Conservation (phyloP, 1,140 invertebrate species). For the Procambarus virginalis region DNA sequence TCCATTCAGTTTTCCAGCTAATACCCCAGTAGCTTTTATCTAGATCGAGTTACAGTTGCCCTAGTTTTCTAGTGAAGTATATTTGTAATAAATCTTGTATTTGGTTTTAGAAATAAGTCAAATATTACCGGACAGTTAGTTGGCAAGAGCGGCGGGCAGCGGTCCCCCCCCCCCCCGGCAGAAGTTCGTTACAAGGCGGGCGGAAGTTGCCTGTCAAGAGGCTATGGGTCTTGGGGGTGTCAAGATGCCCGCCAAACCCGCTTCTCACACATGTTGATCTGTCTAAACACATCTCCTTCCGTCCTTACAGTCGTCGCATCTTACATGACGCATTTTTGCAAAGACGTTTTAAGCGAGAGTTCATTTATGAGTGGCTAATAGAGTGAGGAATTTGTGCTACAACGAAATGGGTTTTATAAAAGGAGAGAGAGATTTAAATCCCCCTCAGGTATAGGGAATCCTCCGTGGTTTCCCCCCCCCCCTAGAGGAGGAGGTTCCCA, state of each 20-base stretch:
- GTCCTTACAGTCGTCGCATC: neutral
- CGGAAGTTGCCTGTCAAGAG: conserved; percentile 5
- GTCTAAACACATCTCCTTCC: neutral
- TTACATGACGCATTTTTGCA: neutral
- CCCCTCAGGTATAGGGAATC: neutral
- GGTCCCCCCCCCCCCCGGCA: neutral
- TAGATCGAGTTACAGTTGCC: neutral
- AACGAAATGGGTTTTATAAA: neutral
- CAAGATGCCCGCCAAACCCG: neutral
- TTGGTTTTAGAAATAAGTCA: neutral
- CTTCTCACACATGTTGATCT: neutral
- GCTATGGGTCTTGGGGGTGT: neutral
- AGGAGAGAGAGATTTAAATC: neutral
- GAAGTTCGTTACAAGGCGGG: conserved; percentile 6
- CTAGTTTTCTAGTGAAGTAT: neutral
- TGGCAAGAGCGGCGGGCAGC: neutral
- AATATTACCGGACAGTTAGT: neutral
- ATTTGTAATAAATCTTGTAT: neutral
- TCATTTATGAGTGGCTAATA: neutral
- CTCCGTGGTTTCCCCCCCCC: neutral
- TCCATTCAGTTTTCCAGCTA: neutral
- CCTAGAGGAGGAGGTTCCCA: neutral
- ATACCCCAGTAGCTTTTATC: neutral
- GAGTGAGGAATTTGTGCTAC: neutral
- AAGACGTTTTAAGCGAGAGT: neutral